These are phyloP conservation scores for Ladona fulva DNA, from an alignment of 1,140 invertebrate genomes.

Conservation along the genomic window DNA sequence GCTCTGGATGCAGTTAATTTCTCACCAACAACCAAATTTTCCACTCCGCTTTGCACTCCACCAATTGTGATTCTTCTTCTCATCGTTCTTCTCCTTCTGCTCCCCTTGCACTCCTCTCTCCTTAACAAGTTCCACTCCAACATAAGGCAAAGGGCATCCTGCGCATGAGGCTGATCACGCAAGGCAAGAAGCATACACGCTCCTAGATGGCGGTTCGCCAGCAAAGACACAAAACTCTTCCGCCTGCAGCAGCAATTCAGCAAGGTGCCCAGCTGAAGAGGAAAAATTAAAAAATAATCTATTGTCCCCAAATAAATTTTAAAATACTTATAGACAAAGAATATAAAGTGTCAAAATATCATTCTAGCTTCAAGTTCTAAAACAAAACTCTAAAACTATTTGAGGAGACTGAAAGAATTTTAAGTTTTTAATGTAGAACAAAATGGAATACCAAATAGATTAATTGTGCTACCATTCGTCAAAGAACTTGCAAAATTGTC, in stretches of 20 bases:
- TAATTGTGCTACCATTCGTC: no score
- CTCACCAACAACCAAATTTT: no score
- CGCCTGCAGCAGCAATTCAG: conserved; percentile 67
- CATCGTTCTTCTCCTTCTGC: neutral
- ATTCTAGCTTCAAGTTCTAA: no score
- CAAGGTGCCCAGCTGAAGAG: conserved; percentile 56
- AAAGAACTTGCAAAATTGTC: no score
- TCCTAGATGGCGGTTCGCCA: conserved; percentile 58
- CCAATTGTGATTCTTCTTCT: neutral
- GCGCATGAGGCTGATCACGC: conserved; percentile 55
- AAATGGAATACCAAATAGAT: no score
- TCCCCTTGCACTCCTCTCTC: neutral
- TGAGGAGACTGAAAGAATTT: no score
- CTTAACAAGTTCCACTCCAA: conserved; percentile 64
- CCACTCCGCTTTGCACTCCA: neutral
- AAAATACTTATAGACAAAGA: no score
- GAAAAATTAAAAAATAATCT: conserved; percentile 21
- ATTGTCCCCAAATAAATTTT: no score
- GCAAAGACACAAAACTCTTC: conserved; percentile 62
- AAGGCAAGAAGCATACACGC: conserved; percentile 67
- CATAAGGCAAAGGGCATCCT: conserved; percentile 69
- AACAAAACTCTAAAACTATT: no score
- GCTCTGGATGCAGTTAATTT: no score
- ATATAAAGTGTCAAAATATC: no score
- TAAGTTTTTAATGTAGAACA: no score